Conservation (phyloP, 2,888 invertebrate species). For the Zaprionus obscuricornis region DNA sequence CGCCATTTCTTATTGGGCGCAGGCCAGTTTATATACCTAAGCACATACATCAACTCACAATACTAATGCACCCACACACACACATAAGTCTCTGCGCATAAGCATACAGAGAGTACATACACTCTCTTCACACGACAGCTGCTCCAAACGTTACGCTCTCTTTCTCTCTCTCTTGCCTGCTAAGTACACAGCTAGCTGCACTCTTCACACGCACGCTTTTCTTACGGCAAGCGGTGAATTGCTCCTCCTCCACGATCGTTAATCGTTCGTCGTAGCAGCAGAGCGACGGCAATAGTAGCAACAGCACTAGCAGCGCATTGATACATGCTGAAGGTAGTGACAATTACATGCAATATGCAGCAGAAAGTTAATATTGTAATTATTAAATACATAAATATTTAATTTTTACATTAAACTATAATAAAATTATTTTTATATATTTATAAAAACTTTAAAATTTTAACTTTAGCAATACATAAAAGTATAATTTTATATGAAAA, state of each 20-base stretch:
- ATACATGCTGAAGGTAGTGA: slow-evolving; percentile 21
- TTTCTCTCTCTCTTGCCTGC: neutral
- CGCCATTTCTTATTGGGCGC: slow-evolving; percentile 75
- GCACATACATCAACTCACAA: slow-evolving; percentile 34
- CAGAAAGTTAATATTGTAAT: neutral
- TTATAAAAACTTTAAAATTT: too few species aligned
- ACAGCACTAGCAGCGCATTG: slow-evolving; percentile 27
- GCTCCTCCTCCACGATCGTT: slow-evolving; percentile 59
- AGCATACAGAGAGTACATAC: slow-evolving; percentile 14
- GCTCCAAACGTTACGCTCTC: slow-evolving; percentile 32
- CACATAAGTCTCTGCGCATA: too few species aligned
- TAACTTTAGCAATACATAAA: too few species aligned
- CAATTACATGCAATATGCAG: neutral
- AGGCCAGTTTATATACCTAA: slow-evolving; percentile 42
- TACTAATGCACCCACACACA: slow-evolving; percentile 11
- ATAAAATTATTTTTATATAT: too few species aligned
- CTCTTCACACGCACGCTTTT: slow-evolving; percentile 44
- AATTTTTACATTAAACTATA: too few species aligned
- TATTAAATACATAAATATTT: too few species aligned
- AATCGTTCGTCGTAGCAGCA: slow-evolving; percentile 34
- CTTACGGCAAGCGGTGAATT: slow-evolving; percentile 2
- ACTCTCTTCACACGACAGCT: slow-evolving; percentile 24
- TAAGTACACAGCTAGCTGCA: slow-evolving; percentile 34
- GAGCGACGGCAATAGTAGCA: slow-evolving; percentile 27
- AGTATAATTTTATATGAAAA: too few species aligned